Evolutionary conservation across 2,888 invertebrate genomes (phyloP).

Genomic region (Brenthis daphne): DNA sequence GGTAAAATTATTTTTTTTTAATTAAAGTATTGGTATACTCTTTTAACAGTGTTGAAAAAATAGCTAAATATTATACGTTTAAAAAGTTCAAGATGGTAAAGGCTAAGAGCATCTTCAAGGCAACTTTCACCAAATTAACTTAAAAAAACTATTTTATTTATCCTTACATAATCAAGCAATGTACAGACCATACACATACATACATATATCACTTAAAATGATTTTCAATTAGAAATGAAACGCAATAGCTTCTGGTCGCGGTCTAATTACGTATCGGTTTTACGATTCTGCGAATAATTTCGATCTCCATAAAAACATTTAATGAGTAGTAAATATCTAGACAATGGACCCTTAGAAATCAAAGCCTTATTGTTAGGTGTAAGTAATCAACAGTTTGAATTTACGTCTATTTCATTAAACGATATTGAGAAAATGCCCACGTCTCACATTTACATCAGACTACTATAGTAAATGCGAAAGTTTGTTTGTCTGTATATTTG

Average conservation of each 20-base stretch:
- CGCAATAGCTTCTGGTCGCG: conserved; percentile 44
- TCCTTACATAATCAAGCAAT: neutral
- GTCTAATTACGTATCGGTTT: conserved; percentile 53
- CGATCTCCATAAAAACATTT: conserved; percentile 54
- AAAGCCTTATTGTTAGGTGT: conserved; percentile 25
- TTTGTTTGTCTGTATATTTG: too few species aligned
- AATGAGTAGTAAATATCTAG: conserved; percentile 54
- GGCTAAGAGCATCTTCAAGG: too few species aligned
- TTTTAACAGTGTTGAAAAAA: too few species aligned
- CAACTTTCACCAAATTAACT: too few species aligned
- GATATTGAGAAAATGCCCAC: conserved; percentile 9
- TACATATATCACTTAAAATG: conserved; percentile 15
- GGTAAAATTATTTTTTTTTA: too few species aligned
- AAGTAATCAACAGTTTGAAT: conserved; percentile 22
- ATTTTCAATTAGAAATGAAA: conserved; percentile 36
- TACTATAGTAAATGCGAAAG: neutral
- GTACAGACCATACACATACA: neutral
- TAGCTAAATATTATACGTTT: too few species aligned
- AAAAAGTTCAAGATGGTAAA: too few species aligned
- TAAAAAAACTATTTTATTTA: neutral
- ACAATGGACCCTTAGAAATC: conserved; percentile 49
- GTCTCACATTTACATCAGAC: neutral
- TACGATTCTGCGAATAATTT: conserved; percentile 48
- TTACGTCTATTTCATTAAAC: conserved; percentile 6
- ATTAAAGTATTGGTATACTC: too few species aligned